Percentiles rank a stretch among this genome's conserved stretches.
These are phyloP conservation scores for Mustelus asterias DNA, from an alignment of 2,113 vertebrate species.

Conservation along the genomic window DNA sequence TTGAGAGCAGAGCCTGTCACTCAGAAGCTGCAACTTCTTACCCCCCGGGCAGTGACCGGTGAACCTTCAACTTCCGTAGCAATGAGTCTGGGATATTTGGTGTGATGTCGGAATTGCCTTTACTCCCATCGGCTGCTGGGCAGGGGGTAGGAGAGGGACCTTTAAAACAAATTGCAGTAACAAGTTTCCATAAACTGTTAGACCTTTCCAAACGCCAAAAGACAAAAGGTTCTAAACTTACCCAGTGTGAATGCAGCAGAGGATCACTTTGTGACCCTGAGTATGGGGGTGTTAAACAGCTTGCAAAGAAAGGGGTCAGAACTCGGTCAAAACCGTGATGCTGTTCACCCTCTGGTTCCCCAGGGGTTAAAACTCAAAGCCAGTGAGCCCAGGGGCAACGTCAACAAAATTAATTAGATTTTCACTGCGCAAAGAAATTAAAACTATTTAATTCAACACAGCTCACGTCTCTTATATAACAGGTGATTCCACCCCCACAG, in stretches of 20 bases:
- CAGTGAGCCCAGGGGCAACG: background rate
- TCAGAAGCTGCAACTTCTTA: slow-evolving; percentile 47
- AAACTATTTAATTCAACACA: background rate
- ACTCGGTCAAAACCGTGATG: background rate
- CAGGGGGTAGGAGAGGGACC: slow-evolving; percentile 54
- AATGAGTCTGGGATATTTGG: slow-evolving; percentile 88
- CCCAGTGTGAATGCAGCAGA: background rate
- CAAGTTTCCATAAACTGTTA: background rate
- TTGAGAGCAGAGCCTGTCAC: background rate
- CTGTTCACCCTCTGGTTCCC: background rate
- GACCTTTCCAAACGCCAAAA: background rate
- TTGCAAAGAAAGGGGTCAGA: background rate
- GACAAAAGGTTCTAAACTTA: background rate
- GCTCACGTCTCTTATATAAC: background rate
- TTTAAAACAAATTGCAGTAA: slow-evolving; percentile 46
- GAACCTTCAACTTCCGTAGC: slow-evolving; percentile 84
- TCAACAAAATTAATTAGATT: background rate
- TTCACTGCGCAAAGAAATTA: background rate
- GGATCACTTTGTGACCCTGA: too few relatives aligned
- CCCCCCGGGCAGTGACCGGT: slow-evolving; percentile 80
- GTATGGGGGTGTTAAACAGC: background rate
- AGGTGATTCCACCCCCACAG: background rate
- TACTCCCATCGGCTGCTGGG: slow-evolving; percentile 59
- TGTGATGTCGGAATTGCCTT: slow-evolving; percentile 74
- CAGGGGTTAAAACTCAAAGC: background rate